These are phyloP conservation scores for Microcebus lehilahytsara DNA, from an alignment of 2,113 vertebrate genomes.

Conservation along the genomic window DNA sequence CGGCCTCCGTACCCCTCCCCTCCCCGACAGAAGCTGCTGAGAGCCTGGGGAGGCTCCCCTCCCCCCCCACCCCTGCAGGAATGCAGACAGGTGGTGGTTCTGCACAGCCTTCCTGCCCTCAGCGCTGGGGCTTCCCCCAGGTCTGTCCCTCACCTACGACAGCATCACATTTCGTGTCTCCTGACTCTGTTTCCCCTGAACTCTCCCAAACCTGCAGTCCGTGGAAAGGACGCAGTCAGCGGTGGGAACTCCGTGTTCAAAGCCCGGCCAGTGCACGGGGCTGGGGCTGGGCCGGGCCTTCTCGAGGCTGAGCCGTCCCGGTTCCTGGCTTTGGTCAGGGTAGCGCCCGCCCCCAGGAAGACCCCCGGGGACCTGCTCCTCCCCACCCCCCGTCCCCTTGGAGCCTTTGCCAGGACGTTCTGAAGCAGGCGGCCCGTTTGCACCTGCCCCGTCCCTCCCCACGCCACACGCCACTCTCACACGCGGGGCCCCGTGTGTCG, in stretches of 20 bases:
- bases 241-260: background rate
- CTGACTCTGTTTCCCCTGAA: background rate
- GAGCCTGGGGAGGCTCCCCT: background rate
- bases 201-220: background rate
- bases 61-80: too few species aligned
- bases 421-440: background rate
- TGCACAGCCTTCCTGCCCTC: background rate
- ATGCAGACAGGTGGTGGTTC: too few species aligned
- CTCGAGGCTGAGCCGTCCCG: rapidly evolving
- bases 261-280: background rate
- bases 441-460: background rate
- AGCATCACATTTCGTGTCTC: rapidly evolving
- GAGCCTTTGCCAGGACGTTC: background rate
- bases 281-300: background rate
- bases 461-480: rapidly evolving
- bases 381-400: background rate
- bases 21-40: background rate
- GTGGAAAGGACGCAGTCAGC: background rate
- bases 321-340: background rate
- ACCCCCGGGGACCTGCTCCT: background rate
- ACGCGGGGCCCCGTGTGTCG: rapidly evolving
- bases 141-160: background rate
- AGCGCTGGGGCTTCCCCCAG: background rate
- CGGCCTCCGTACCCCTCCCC: background rate
- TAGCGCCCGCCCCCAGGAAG: background rate